Base-by-base conservation (phyloP, 2,888 invertebrate species). In the Volucella zonaria region DNA sequence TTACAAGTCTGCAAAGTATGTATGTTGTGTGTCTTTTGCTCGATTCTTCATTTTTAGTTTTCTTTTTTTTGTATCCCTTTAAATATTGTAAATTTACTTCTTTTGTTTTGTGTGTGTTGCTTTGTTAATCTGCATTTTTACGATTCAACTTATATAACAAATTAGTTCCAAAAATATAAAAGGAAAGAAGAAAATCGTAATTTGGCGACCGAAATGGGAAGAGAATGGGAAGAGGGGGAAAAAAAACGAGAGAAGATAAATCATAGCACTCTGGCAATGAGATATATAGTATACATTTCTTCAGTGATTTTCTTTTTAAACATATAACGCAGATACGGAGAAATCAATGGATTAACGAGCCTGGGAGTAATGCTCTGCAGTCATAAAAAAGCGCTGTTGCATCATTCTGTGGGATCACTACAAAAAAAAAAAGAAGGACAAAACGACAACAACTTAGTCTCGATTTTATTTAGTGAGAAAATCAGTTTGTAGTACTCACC, bases 381-480 rank as follows among this genome's bases (percentile, higher is more conserved):
- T 76, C 75, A 70, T 49, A 78, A 58, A 58, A 58, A 66, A 31
- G 10, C 66, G 47, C 15, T 52, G 56, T 43, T 52, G 49, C 89
- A 91, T 91, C 91, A 91, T 89, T 92, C 91, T 89, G 90, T 89
- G 77, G 91, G 91, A 89, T 92, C 91, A 8, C 92, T 92, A 66
- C 52, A 66, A 71, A 45, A 15, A 31, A 62, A 67, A n/a, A n/a
- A n/a, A n/a, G n/a, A n/a, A n/a, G n/a, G 51, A 58, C 18, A 51
- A 54, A 56, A 66, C 61, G 64, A 67, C 74, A 3, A 66, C 61
- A 45, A 10, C 42, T 66, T 51, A 43, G 43, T 52, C 23, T 23
- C 3, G n/a, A 58, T 45, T 3, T 6, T 4, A 18, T 23, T 51
- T 8, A 12, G n/a, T 12, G 1, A 38, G 56, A 42, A 42, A 1